Evolutionary conservation across 2,113 vertebrate genomes (phyloP), one percentile per base, ranked within the genome.

Genomic region (Neoarius graeffei): DNA sequence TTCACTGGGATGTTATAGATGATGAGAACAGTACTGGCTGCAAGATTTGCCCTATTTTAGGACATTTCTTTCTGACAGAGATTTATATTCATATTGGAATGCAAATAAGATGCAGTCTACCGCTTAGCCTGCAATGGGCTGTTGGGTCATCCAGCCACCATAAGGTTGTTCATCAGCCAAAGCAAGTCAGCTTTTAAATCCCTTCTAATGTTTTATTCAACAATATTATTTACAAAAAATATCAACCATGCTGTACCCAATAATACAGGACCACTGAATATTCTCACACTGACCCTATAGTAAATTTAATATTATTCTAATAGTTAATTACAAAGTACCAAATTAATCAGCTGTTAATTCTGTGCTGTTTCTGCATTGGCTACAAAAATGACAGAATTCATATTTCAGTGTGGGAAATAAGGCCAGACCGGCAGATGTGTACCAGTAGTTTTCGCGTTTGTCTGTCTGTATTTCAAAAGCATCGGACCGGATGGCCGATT

Each of bases 1-100:
- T 81, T 62, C 42, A 62, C 42, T 20, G 27, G 10, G 56, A 81
- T 81, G 56, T 35, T 81, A 30, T 81, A 35, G 27, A 60, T 60
- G 27, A 81, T 62, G 27, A 60, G 27, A 20, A 35, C 56, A n/a
- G 25, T 27, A 79, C 17, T n/a, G 76, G 50, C 50, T 54, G 76
- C 50, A 56, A 15, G 13, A 79, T 27, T 56, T 56, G 50, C 20
- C n/a, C 23, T 14, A 54, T 57, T 60, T 81, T 35, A 30, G 3
- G 54, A 60, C 54, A 59, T 59, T 30, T 59, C 27, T 30, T 30
- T 30, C 56, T 20, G 79, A 81, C 17, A 23, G n/a, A 57, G 20
- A 10, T 80, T 30, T 30, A 80, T 80, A 80, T 57, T 80, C n/a
- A 57, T 80, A 57, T 30, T 80, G 52, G 20, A 35, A 81, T 62